Evolutionary conservation across 1,140 invertebrate genomes (phyloP), one percentile per base, ranked within the genome.

Genomic region (Cheumatopsyche charites): DNA sequence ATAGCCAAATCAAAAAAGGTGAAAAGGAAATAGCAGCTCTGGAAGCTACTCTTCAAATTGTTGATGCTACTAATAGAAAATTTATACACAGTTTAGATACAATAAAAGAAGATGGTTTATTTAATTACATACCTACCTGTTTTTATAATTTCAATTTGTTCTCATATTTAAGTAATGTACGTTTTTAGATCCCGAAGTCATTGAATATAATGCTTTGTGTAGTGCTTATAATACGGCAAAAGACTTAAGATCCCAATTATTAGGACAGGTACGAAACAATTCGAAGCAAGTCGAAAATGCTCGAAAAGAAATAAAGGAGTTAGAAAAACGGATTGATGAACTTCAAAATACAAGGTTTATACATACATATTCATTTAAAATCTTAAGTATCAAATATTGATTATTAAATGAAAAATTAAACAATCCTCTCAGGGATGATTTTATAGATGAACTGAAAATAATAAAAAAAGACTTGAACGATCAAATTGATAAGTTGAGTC

Each of bases 21-120:
- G 91, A 92, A 81, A 81, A 86, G 29, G 91, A 92, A 79, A 90
- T 92, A 71, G 82, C 87, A 17, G 90, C 90, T 29, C 88, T 92
- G 81, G 91, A 93, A 79, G 91, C 90, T 76, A 91, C 90, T 12
- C 78, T 92, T 70, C 87, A 87, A 29, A 80, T 91, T 5, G 83
- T 92, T 9, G 90, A 89, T 78, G 79, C 84, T n/a, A 87, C 89
- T 55, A 91, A 92, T 77, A 79, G 79, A 12, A 87, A 87, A 74
- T 90, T 87, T 76, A 84, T 87, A 75, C 80, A 82, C 23, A 88
- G 84, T 79, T 78, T 89, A 21, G 77, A 81, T 5, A 75, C 83
- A 36, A 79, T 89, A 0, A 79, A 85, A 9, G 81, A 86, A 0
- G 79, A 86, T 29, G 83, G 84, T 86, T 71, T 65, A 36, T 67